A percentile compares a stretch with the other conserved stretches of the same genome.
These are phyloP conservation scores for Heliconius congener DNA, from an alignment of 1,140 invertebrate genomes.

Conservation along the genomic window DNA sequence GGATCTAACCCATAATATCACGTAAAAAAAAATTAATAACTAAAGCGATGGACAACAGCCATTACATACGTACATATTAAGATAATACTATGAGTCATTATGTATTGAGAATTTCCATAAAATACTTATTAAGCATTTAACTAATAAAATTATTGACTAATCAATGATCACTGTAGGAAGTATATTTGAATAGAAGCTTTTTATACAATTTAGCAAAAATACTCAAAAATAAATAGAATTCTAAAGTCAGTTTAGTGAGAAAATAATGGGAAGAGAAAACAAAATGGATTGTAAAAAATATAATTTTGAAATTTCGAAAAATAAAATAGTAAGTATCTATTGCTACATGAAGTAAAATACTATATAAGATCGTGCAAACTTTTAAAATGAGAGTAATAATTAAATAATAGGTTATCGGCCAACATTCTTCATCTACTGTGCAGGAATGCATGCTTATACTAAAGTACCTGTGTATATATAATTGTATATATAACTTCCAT, in stretches of 20 bases:
- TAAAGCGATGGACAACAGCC: background rate
- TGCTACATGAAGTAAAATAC: background rate
- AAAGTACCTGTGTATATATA: background rate
- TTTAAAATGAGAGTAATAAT: background rate
- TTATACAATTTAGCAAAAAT: too few relatives aligned
- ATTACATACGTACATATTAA: background rate
- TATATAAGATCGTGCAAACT: background rate
- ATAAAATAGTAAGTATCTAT: too few relatives aligned
- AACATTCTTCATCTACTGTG: background rate
- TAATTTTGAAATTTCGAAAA: too few relatives aligned
- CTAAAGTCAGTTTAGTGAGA: too few relatives aligned
- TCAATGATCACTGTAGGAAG: too few relatives aligned
- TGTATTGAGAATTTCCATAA: background rate
- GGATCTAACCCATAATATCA: too few relatives aligned
- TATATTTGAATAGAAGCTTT: too few relatives aligned
- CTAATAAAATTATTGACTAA: background rate
- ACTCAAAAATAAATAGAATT: too few relatives aligned
- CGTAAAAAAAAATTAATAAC: too few relatives aligned
- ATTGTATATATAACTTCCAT: background rate
- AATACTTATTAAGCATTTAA: background rate
- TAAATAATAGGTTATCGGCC: background rate
- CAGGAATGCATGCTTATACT: background rate
- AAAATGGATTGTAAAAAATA: too few relatives aligned
- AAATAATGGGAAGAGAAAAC: too few relatives aligned
- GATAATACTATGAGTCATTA: background rate